Evolutionary conservation across 2,797 vertebrate genomes (phyloP).

Genomic region (Onychomys leucogaster): DNA sequence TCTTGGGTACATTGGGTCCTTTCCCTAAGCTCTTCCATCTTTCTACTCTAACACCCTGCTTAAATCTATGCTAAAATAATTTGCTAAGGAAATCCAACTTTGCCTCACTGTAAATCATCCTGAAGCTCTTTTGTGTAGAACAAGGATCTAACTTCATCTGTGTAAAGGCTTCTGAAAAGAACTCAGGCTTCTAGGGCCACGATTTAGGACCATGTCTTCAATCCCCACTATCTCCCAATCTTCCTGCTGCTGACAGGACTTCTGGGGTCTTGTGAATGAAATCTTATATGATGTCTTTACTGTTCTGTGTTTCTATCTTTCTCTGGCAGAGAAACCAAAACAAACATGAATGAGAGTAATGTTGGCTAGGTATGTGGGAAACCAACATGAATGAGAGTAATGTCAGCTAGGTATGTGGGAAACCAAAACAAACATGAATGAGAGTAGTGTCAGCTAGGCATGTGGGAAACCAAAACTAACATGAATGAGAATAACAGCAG

Average conservation of each 20-base stretch:
- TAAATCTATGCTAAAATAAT: neutral
- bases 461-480: neutral
- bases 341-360: neutral
- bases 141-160: neutral
- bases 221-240: no score
- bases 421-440: neutral
- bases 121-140: neutral
- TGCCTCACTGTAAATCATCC: neutral
- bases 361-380: neutral
- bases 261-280: neutral
- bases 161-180: neutral
- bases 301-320: neutral
- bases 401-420: neutral
- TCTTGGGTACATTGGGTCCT: neutral
- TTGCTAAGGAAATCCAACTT: neutral
- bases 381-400: neutral
- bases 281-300: neutral
- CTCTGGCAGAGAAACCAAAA: neutral
- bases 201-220: neutral
- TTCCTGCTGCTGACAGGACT: neutral
- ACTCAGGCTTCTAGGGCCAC: neutral
- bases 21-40: neutral
- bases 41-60: neutral
- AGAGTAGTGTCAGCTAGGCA: neutral
- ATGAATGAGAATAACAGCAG: neutral